Conservation (phyloP, 92 coral and sea anemone species). For the Phymanthus crucifer region DNA sequence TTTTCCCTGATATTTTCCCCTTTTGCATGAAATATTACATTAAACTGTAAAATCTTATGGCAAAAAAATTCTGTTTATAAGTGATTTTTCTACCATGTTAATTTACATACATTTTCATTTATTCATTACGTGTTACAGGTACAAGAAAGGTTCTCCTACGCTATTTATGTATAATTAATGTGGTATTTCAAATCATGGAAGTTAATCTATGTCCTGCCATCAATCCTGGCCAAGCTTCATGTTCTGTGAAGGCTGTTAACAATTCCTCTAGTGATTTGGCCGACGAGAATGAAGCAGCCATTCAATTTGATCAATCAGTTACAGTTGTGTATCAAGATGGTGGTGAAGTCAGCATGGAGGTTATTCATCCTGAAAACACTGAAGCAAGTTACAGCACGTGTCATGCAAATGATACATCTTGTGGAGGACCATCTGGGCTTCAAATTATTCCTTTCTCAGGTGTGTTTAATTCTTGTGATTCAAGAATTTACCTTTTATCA, state of each 20-base stretch:
- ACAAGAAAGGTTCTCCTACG: no score
- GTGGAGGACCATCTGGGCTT: background rate
- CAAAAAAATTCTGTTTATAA: no score
- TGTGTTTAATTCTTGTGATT: no score
- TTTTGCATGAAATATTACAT: no score
- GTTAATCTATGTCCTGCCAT: background rate
- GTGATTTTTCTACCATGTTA: no score
- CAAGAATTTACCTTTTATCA: no score
- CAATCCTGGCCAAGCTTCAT: background rate
- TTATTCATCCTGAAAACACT: background rate
- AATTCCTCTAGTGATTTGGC: background rate
- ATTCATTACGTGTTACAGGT: no score
- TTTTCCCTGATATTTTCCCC: no score
- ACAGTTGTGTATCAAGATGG: background rate
- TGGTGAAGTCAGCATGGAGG: background rate
- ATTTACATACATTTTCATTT: no score
- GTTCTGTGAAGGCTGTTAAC: background rate
- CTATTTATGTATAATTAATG: no score
- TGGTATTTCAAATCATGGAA: background rate
- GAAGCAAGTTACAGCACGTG: background rate
- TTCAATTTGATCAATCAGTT: background rate
- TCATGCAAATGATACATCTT: background rate
- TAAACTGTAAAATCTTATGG: no score
- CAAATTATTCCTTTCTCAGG: no score
- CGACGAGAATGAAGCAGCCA: background rate